These are phyloP conservation scores for Perccottus glenii DNA, from an alignment of 2,113 vertebrate species.

Conservation along the genomic window DNA sequence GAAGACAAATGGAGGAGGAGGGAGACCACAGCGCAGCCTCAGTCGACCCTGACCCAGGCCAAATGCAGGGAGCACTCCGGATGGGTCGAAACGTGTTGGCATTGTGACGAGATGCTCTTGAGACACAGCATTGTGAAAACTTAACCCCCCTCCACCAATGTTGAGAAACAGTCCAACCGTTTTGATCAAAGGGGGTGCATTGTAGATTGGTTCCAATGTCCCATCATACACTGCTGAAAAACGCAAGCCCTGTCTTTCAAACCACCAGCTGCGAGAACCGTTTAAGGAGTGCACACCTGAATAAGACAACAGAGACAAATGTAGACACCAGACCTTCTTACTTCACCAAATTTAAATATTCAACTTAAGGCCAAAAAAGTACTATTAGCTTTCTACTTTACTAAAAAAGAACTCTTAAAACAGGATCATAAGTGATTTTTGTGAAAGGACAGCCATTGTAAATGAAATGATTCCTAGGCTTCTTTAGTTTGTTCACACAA, in stretches of 20 bases:
- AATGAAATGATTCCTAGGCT: too few species aligned
- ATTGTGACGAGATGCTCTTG: conserved; percentile 71
- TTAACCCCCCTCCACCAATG: conserved; percentile 65
- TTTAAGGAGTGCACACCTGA: conserved; percentile 70
- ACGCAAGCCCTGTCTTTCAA: conserved; percentile 52
- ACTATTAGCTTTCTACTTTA: too few species aligned
- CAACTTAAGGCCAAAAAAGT: too few species aligned
- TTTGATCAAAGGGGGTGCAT: conserved; percentile 71
- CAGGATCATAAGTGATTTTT: too few species aligned
- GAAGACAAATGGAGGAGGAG: conserved; percentile 69
- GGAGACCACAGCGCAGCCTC: conserved; percentile 63
- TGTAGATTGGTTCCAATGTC: conserved; percentile 53
- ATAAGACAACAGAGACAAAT: neutral
- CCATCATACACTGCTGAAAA: conserved; percentile 67
- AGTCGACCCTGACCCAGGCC: conserved; percentile 69
- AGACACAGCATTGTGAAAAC: conserved; percentile 75
- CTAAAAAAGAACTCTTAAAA: too few species aligned
- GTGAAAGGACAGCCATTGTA: too few species aligned
- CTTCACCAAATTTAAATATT: too few species aligned
- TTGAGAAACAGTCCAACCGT: conserved; percentile 75
- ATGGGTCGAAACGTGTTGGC: conserved; percentile 63
- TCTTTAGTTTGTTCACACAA: too few species aligned
- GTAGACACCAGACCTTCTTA: too few species aligned
- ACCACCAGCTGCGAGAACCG: conserved; percentile 62
- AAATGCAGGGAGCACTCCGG: conserved; percentile 63